Conservation (phyloP, 2,113 vertebrate species). For the Condylura cristata region DNA sequence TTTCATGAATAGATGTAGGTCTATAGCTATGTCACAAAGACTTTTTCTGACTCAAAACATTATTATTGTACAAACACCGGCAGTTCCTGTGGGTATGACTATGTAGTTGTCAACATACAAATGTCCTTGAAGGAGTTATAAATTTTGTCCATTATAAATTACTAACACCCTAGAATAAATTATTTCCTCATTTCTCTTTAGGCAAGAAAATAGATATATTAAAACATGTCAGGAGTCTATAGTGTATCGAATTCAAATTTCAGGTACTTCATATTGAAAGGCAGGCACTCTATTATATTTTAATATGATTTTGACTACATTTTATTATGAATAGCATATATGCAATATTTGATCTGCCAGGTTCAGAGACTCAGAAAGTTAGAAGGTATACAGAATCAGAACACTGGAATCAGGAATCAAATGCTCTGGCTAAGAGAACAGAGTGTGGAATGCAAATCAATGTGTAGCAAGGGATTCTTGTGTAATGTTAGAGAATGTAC, state of each 20-base stretch:
- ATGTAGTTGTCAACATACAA: constrained; percentile 12
- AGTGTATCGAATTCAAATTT: constrained; percentile 2
- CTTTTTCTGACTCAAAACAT: neutral
- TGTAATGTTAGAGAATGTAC: neutral
- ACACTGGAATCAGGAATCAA: neutral
- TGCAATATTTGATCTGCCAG: neutral
- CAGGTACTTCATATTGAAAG: neutral
- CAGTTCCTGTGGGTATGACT: neutral
- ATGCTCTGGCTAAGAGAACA: neutral
- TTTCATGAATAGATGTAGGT: neutral
- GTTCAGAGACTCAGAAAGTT: neutral
- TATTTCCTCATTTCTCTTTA: neutral
- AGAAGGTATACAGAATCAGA: neutral
- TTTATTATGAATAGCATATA: neutral
- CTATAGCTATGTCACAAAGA: neutral
- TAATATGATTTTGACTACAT: neutral
- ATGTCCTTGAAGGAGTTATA: constrained; percentile 18
- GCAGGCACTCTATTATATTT: neutral
- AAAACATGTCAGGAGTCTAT: constrained; percentile 5
- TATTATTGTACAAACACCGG: constrained; percentile 35
- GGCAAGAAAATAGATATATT: neutral
- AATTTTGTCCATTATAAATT: constrained; percentile 9
- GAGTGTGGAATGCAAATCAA: neutral
- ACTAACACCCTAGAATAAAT: neutral
- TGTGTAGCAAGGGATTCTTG: neutral